These are phyloP conservation scores for Cheilosia impressa DNA, from an alignment of 2,888 invertebrate species.

Conservation along the genomic window DNA sequence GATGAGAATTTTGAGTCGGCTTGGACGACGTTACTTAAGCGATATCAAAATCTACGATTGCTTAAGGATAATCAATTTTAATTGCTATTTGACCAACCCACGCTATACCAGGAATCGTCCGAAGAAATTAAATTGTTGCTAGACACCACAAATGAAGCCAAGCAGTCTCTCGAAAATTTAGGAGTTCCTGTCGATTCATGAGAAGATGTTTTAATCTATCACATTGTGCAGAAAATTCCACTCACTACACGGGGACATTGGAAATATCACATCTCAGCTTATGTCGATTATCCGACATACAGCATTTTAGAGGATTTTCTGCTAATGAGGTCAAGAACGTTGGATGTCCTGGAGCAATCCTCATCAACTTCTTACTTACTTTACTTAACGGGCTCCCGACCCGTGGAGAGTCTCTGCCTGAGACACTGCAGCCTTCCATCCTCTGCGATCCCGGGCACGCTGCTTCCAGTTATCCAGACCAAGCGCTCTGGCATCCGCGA, in stretches of 20 bases:
- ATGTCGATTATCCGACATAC: conserved; percentile 22
- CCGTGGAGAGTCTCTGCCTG: too few species aligned
- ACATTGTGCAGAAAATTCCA: conserved; percentile 18
- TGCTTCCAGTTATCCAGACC: too few species aligned
- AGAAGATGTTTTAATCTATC: conserved; percentile 31
- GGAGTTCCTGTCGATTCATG: conserved; percentile 25
- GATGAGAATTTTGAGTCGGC: too few species aligned
- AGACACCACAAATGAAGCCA: conserved; percentile 38
- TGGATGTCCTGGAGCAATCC: neutral
- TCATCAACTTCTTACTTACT: neutral
- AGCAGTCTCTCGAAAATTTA: conserved; percentile 15
- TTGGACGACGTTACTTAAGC: conserved; percentile 3
- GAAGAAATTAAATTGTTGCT: conserved; percentile 3
- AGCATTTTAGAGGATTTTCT: conserved; percentile 11
- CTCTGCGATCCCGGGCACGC: too few species aligned
- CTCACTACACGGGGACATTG: neutral
- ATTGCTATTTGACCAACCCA: conserved; percentile 17
- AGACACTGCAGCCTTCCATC: too few species aligned
- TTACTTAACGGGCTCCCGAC: too few species aligned
- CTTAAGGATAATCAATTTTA: conserved; percentile 21
- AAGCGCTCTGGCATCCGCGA: too few species aligned
- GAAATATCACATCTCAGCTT: conserved; percentile 13
- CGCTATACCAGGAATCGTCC: neutral
- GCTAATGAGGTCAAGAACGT: conserved; percentile 22
- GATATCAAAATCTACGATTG: conserved; percentile 17